Base-by-base conservation (phyloP, 2,113 vertebrate genomes). In the Muntiacus muntjak region DNA sequence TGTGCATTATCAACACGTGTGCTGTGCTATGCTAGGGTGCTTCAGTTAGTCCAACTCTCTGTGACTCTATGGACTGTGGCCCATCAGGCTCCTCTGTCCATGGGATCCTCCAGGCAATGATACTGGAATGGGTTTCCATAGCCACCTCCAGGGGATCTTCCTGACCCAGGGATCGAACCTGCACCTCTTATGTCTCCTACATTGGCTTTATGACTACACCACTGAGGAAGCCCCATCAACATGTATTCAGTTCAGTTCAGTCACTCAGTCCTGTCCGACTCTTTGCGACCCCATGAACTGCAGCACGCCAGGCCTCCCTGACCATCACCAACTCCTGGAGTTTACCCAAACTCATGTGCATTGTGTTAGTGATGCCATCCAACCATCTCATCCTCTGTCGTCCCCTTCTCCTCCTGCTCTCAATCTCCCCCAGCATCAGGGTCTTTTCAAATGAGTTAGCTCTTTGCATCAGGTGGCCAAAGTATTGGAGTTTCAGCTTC, bases 191-290 rank as follows among this genome's bases (percentile, higher is more conserved):
- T 2, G 33, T 67, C 16, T 67, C 33, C 16, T 67, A 67, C 33
- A 19, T 19, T 67, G 33, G 16, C 62, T 67, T 67, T 67, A 67
- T 67, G 62, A 67, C 7, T n/a, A 9, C 3, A n/a, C 16, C 33
- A 67, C 16, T 33, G 9, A 33, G 62, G 62, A 67, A 67, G 33
- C 16, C 16, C 33, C 16, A 67, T 67, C 7, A 19, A n/a, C 33
- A n/a, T 67, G 16, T n/a, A n/a, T n/a, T 71, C 64, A 58, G 23
- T 55, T 54, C 7, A 71, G 64, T 36, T 36, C 9, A 71, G n/a
- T 67, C 0, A 0, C 64, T 36, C 17, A 67, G 33, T 36, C 2
- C 4, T 67, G n/a, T 67, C n/a, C 1, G 0, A 21, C 33, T 36
- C 17, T 67, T 36, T 36, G 33, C 1, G 1, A 36, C 17, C 4